Evolutionary conservation across 2,797 vertebrate species (phyloP).

Genomic region (Trematomus bernacchii): DNA sequence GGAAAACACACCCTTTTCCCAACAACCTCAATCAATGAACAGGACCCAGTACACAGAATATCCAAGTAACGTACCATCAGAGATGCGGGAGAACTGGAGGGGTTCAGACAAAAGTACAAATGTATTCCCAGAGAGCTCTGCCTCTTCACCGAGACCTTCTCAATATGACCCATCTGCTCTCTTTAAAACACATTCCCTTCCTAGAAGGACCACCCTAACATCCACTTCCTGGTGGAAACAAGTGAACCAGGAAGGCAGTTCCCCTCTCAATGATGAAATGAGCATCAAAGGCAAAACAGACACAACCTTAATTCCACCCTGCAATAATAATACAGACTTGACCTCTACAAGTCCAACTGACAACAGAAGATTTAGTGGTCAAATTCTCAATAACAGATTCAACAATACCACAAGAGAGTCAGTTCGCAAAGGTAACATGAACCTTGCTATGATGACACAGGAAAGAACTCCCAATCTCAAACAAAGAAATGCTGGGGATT

Average conservation of each 20-base stretch:
- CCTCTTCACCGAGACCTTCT: conserved; percentile 36
- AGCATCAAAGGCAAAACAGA: conserved; percentile 45
- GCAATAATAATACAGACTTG: conserved; percentile 30
- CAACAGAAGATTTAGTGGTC: conserved; percentile 50
- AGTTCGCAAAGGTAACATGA: conserved; percentile 54
- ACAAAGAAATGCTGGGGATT: conserved; percentile 49
- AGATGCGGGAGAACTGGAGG: conserved; percentile 31
- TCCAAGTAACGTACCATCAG: conserved; percentile 34
- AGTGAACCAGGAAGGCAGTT: conserved; percentile 54
- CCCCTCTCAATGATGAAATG: conserved; percentile 19
- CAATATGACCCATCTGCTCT: conserved; percentile 43
- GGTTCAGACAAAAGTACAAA: conserved; percentile 34
- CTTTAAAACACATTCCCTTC: conserved; percentile 44
- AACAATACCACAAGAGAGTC: conserved; percentile 55
- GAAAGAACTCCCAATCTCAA: conserved; percentile 34
- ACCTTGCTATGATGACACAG: conserved; percentile 35
- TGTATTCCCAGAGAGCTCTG: conserved; percentile 24
- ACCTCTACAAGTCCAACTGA: conserved; percentile 29
- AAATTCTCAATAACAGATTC: conserved; percentile 40
- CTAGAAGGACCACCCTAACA: conserved; percentile 64
- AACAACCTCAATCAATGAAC: conserved; percentile 32
- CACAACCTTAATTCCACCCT: conserved; percentile 33
- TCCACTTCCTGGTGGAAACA: conserved; percentile 74
- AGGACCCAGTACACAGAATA: conserved; percentile 30
- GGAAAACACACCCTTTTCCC: conserved; percentile 24